Conservation (phyloP, 53 echinoderm and acorn worm species). For the Luidia sarsii region DNA sequence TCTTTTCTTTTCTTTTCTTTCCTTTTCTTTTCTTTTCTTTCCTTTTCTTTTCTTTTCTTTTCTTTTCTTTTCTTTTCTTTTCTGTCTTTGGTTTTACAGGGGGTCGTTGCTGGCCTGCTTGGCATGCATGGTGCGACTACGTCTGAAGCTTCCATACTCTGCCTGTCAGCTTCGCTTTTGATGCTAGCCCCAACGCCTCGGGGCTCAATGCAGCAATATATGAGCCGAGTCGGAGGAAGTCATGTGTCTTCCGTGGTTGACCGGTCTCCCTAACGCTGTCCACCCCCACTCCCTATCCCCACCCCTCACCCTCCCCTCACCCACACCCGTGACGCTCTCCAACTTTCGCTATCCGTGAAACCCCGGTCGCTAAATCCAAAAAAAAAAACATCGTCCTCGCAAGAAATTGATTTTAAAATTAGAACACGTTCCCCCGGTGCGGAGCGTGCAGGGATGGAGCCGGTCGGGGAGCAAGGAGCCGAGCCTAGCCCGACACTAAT, state of each 20-base stretch:
- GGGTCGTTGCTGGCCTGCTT: no score
- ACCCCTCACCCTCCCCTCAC: no score
- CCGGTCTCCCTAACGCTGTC: not conserved
- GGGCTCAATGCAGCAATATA: slow-evolving; percentile 47
- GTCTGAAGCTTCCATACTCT: no score
- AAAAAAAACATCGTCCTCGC: slow-evolving; percentile 45
- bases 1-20: no score
- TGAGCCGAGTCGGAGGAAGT: slow-evolving; percentile 50
- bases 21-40: no score
- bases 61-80: no score
- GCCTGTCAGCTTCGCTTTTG: slow-evolving; percentile 56
- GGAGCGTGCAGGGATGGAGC: not conserved
- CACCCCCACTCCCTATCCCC: no score
- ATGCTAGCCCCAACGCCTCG: slow-evolving; percentile 13
- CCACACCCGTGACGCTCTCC: no score
- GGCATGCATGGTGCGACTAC: no score
- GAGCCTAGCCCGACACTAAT: slow-evolving; percentile 45
- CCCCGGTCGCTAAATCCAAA: not conserved
- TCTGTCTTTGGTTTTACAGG: no score
- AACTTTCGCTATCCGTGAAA: slow-evolving; percentile 16
- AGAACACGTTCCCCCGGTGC: slow-evolving; percentile 61
- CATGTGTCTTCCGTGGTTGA: slow-evolving; percentile 60
- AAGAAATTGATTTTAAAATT: slow-evolving; percentile 75
- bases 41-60: no score
- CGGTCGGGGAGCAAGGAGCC: slow-evolving; percentile 16